Evolutionary conservation across 2,888 invertebrate species (phyloP).

Genomic region (Hylaea fasciaria): DNA sequence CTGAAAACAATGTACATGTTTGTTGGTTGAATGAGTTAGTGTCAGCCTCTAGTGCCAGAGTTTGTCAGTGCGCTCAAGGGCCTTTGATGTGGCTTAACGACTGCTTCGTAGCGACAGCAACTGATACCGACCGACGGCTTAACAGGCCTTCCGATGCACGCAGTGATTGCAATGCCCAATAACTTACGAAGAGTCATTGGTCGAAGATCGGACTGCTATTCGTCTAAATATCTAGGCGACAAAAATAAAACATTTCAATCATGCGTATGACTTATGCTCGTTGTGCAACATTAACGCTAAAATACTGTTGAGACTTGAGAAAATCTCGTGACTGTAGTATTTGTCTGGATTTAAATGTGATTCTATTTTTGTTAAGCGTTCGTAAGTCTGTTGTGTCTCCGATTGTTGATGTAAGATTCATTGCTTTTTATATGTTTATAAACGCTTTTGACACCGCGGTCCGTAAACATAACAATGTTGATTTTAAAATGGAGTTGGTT

Average conservation of each 20-base stretch:
- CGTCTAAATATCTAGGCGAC: constrained; percentile 20
- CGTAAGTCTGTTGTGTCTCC: constrained; percentile 19
- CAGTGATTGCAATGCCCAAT: no score
- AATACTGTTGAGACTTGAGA: constrained; percentile 5
- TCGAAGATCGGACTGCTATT: constrained; percentile 7
- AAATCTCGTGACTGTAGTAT: constrained; percentile 12
- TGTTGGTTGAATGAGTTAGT: no score
- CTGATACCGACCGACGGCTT: no score
- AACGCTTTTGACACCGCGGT: neutral
- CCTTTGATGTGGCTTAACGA: no score
- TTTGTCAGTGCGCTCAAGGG: no score
- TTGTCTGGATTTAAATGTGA: constrained; percentile 12
- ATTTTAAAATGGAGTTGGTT: neutral
- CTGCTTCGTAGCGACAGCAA: no score
- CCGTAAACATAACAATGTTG: neutral
- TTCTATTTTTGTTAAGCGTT: constrained; percentile 20
- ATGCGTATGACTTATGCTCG: constrained; percentile 12
- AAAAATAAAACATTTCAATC: constrained; percentile 27
- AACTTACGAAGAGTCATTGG: no score
- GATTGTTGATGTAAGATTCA: constrained; percentile 10
- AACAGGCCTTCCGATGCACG: no score
- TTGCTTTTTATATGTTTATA: constrained; percentile 10
- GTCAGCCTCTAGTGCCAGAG: no score
- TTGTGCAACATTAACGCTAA: constrained; percentile 8
- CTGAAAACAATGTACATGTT: no score